phyloP scores from a whole-genome alignment of 2,113 vertebrate genomes.

The Bubo scandiacus region DNA sequence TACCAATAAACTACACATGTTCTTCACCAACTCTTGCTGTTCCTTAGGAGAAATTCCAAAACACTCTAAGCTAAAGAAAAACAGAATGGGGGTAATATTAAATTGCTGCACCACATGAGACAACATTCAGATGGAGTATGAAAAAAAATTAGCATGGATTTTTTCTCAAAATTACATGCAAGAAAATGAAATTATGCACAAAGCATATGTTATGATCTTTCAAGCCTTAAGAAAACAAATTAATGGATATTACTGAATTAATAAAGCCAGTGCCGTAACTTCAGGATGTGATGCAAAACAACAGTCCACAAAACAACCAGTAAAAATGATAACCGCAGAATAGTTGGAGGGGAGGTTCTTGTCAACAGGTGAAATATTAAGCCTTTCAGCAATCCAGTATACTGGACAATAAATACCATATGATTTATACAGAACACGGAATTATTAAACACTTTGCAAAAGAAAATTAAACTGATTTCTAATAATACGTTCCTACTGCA shows the following conservation, averaged over 20 bases:
- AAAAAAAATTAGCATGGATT: neutral
- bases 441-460: neutral
- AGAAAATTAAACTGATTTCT: neutral
- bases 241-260: neutral
- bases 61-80: neutral
- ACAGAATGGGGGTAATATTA: neutral
- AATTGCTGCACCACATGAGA: neutral
- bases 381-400: neutral
- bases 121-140: neutral
- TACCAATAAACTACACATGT: neutral
- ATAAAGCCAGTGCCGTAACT: neutral
- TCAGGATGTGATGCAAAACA: neutral
- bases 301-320: neutral
- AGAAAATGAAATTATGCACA: neutral
- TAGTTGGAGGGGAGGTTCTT: accelerated
- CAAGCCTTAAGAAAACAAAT: neutral
- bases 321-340: neutral
- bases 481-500: neutral
- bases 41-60: neutral
- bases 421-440: neutral
- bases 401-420: neutral
- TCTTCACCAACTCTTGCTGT: neutral
- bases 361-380: neutral
- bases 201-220: neutral
- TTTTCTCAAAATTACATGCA: neutral